phyloP scores from a whole-genome alignment of 2,113 vertebrate genomes.

The Chroicocephalus ridibundus region DNA sequence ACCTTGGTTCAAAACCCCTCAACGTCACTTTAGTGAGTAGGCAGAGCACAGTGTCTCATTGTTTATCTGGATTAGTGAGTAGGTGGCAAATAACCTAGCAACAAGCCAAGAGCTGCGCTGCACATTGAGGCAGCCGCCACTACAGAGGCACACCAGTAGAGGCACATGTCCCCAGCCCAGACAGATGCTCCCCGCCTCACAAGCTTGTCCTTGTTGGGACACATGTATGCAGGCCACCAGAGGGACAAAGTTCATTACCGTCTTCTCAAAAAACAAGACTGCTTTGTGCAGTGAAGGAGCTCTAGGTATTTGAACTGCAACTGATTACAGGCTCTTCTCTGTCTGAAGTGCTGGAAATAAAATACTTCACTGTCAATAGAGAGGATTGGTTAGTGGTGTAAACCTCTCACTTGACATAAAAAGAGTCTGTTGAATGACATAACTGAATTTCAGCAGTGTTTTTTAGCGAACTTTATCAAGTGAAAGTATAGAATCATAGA shows the following conservation, averaged over 20 bases:
- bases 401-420: background rate
- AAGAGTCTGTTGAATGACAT: background rate
- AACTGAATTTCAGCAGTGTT: background rate
- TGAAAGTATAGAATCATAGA: background rate
- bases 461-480: background rate
- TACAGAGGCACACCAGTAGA: too few relatives aligned
- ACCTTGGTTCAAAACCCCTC: background rate
- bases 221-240: fast-evolving
- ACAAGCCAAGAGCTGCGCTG: fast-evolving
- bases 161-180: background rate
- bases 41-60: background rate
- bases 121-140: background rate
- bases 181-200: background rate
- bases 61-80: background rate
- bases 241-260: background rate
- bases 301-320: background rate
- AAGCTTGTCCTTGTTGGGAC: too few relatives aligned
- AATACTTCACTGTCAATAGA: background rate
- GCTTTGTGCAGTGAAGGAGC: background rate
- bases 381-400: background rate
- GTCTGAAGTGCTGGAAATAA: background rate
- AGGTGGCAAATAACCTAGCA: background rate
- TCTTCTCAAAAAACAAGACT: background rate
- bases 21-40: background rate
- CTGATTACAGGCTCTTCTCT: background rate